Percentiles rank a stretch among this genome's conserved stretches.
phyloP scores from a whole-genome alignment of 2,888 invertebrate species.

The Rhingia rostrata region DNA sequence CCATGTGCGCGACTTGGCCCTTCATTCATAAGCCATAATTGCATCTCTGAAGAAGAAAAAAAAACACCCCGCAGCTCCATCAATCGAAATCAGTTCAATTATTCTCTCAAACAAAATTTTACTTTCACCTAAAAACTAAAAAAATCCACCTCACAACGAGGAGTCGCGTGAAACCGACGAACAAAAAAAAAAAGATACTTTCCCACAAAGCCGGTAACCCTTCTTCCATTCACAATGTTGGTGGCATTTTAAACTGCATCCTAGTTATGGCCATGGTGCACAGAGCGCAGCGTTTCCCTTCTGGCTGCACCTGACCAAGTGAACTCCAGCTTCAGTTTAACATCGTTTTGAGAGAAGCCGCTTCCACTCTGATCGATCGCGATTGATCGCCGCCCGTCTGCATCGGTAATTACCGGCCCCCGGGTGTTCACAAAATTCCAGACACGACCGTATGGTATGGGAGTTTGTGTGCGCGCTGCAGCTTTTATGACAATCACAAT shows the following conservation, averaged over 20 bases:
- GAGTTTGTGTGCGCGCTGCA: slow-evolving; percentile 16
- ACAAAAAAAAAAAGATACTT: slow-evolving; percentile 38
- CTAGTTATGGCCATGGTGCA: slow-evolving; percentile 32
- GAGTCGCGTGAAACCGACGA: slow-evolving; percentile 1
- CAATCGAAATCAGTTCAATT: slow-evolving; percentile 68
- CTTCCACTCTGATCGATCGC: slow-evolving; percentile 53
- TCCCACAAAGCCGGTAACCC: slow-evolving; percentile 54
- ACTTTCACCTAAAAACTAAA: slow-evolving; percentile 58
- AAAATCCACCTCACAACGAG: slow-evolving; percentile 31
- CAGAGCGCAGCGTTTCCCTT: slow-evolving; percentile 47
- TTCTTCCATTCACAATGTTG: slow-evolving; percentile 61
- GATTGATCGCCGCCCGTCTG: slow-evolving; percentile 62
- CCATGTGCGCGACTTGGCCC: slow-evolving; percentile 28
- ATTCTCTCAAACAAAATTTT: slow-evolving; percentile 62
- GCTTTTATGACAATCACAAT: slow-evolving; percentile 68
- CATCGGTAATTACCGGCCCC: slow-evolving; percentile 64
- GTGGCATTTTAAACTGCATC: slow-evolving; percentile 68
- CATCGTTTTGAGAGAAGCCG: slow-evolving; percentile 62
- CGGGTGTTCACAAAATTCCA: slow-evolving; percentile 48
- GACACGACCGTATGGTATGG: slow-evolving; percentile 33
- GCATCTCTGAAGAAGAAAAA: slow-evolving; percentile 7
- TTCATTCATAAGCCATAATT: slow-evolving; percentile 52
- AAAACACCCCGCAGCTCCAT: slow-evolving; percentile 43
- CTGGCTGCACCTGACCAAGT: slow-evolving; percentile 73
- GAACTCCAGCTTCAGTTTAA: slow-evolving; percentile 58